Conservation (phyloP, 1,140 invertebrate genomes). For the Trichomalopsis sarcophagae region DNA sequence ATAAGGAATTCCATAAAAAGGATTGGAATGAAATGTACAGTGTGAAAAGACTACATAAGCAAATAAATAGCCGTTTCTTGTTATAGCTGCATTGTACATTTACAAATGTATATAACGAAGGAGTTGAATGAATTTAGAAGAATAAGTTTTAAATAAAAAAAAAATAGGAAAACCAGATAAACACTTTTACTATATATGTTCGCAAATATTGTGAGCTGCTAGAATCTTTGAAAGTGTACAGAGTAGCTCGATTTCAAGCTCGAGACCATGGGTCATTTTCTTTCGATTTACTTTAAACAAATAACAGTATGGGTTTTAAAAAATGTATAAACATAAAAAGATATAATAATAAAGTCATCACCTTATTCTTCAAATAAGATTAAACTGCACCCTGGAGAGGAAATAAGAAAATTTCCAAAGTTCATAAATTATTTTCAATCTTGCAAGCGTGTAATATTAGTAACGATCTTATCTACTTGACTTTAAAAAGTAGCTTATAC, state of each 20-base stretch:
- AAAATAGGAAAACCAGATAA: background rate
- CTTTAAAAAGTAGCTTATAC: conserved; percentile 39
- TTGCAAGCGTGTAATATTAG: background rate
- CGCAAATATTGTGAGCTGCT: background rate
- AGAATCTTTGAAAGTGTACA: conserved; percentile 38
- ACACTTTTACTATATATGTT: background rate
- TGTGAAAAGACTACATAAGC: background rate
- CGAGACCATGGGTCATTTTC: background rate
- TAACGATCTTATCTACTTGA: background rate
- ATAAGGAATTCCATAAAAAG: background rate
- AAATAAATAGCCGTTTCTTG: background rate
- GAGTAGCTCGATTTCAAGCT: conserved; percentile 22
- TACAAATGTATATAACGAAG: conserved; percentile 9
- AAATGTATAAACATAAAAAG: too few species aligned
- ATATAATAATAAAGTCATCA: too few species aligned
- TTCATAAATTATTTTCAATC: background rate
- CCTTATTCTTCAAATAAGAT: background rate
- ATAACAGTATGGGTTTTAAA: too few species aligned
- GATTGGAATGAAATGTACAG: background rate
- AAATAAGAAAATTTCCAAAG: background rate
- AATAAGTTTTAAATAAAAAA: background rate
- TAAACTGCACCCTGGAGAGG: background rate
- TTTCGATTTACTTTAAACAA: background rate
- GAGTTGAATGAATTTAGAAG: background rate
- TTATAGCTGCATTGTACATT: background rate